Conservation (phyloP, 2,113 vertebrate species). For the Triplophysa dalaica region DNA sequence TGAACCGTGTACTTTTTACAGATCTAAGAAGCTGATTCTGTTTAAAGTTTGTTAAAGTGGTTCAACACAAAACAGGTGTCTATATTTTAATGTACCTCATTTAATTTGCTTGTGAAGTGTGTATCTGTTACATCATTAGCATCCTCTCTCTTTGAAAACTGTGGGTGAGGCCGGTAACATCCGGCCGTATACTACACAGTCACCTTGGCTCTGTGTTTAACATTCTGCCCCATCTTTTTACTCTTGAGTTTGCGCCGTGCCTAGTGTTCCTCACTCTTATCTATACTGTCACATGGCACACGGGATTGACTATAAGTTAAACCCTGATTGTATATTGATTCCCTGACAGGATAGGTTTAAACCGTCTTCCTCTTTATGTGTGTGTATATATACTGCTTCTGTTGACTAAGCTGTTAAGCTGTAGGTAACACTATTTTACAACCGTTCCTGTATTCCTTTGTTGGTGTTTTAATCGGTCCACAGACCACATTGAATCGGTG, state of each 20-base stretch:
- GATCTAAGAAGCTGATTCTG: too few relatives aligned
- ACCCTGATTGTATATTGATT: slow-evolving; percentile 59
- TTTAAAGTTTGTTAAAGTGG: not conserved
- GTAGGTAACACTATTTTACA: not conserved
- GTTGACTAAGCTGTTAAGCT: slow-evolving; percentile 15
- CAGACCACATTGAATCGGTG: not conserved
- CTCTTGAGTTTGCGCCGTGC: not conserved
- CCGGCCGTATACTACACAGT: not conserved
- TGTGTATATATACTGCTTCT: slow-evolving; percentile 34
- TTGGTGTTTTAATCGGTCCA: not conserved
- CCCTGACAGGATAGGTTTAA: slow-evolving; percentile 45
- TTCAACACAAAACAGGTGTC: not conserved
- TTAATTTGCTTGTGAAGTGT: not conserved
- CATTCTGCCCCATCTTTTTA: slow-evolving; percentile 8
- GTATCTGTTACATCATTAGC: not conserved
- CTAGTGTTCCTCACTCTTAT: slow-evolving; percentile 4
- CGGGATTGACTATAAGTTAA: slow-evolving; percentile 46
- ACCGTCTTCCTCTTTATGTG: slow-evolving; percentile 4
- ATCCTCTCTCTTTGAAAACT: slow-evolving; percentile 6
- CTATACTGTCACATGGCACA: slow-evolving; percentile 16
- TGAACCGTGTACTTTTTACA: too few relatives aligned
- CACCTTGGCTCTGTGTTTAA: slow-evolving; percentile 36
- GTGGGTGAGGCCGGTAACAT: not conserved
- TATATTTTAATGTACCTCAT: not conserved
- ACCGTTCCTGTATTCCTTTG: not conserved